Evolutionary conservation across 2,113 vertebrate species (phyloP).

Genomic region (Puntigrus tetrazona): DNA sequence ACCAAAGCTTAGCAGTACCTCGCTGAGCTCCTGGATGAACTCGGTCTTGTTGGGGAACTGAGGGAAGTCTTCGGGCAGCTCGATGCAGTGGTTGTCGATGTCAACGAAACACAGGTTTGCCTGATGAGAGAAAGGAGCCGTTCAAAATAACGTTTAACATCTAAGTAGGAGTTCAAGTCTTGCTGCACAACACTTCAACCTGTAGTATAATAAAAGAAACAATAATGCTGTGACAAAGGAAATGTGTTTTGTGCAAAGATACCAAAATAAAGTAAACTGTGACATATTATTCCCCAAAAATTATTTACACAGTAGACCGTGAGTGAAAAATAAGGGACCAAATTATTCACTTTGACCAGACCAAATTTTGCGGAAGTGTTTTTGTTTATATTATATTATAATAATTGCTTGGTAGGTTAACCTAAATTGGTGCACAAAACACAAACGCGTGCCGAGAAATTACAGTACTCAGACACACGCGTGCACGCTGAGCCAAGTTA

Average conservation of each 20-base stretch:
- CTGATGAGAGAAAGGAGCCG: conserved; percentile 67
- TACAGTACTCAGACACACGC: not conserved
- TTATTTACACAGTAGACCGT: too few relatives aligned
- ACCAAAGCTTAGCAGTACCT: conserved; percentile 85
- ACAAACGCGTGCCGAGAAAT: not conserved
- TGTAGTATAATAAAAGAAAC: not conserved
- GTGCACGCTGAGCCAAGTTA: not conserved
- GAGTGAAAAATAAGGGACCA: too few relatives aligned
- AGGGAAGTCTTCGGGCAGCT: conserved; percentile 90
- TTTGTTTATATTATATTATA: too few relatives aligned
- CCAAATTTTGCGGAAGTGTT: too few relatives aligned
- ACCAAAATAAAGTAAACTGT: too few relatives aligned
- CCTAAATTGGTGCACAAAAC: not conserved
- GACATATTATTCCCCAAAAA: too few relatives aligned
- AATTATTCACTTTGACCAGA: too few relatives aligned
- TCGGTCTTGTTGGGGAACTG: conserved; percentile 90
- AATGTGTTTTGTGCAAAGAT: not conserved
- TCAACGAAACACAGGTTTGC: conserved; percentile 97
- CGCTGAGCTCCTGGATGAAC: conserved; percentile 90
- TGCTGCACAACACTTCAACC: not conserved
- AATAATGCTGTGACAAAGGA: not conserved
- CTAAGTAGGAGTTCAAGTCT: not conserved
- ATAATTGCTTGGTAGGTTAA: too few relatives aligned
- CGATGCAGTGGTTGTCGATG: conserved; percentile 90
- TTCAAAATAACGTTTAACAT: not conserved